Evolutionary conservation across 2,797 vertebrate species (phyloP), one percentile per base, ranked within the genome.

Genomic region (Xenops minutus): DNA sequence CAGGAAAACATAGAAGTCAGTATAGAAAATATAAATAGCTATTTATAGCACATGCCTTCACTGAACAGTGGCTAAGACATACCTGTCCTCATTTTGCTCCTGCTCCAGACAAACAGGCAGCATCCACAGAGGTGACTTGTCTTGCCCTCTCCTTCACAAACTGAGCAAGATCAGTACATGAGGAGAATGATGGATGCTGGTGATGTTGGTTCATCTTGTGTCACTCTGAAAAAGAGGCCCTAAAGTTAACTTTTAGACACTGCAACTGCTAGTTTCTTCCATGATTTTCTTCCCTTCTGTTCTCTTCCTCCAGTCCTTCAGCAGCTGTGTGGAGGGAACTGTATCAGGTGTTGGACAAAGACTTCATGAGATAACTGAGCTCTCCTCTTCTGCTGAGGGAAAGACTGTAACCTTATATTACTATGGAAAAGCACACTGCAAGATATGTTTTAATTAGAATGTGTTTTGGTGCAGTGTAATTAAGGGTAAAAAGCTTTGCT

Each of bases 121-220:
- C 56, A 24, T 37, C 36, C 44, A 17, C 54, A 77, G 36, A 58
- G 32, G 22, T 44, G 37, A 5, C 16, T 66, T 58, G 5, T 73
- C 29, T 58, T 59, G 39, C 19, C 7, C 13, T 43, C 19, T 68
- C n/a, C 58, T 71, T 80, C 58, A 56, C 41, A 16, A 17, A 12
- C 26, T 37, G 36, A 15, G 6, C 9, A 29, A 30, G 43, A 12
- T 34, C 10, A 64, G 41, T 4, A 0, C 0, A 0, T 16, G 51
- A 32, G 34, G 59, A 86, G 22, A 69, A 1, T 0, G 0, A 9
- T 36, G 24, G 17, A 3, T 12, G 10, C 23, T 5, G 23, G 7
- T 6, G 2, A 8, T 36, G 7, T 12, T 86, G 44, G 36, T 52
- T 80, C 10, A 11, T 24, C 15, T 41, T 29, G 23, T 79, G 39